These are phyloP conservation scores for Macrophya annulata DNA, from an alignment of 2,888 invertebrate species.

Conservation along the genomic window DNA sequence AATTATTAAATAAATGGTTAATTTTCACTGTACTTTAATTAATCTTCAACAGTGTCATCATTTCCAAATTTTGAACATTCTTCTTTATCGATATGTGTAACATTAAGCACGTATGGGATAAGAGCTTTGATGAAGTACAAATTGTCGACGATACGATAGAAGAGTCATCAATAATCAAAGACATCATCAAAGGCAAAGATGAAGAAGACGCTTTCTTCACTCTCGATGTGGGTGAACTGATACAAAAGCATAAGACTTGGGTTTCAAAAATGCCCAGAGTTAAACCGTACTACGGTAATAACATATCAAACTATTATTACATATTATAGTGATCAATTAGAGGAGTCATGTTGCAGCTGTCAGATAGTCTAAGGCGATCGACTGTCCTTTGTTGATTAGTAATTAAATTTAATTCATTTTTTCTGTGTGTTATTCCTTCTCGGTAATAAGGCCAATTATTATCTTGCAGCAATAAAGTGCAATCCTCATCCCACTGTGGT, in stretches of 20 bases:
- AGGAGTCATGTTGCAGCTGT: not conserved
- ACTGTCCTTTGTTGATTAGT: not conserved
- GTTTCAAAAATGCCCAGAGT: conserved; percentile 73
- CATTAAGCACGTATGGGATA: not conserved
- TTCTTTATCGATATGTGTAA: not conserved
- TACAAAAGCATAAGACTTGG: conserved; percentile 73
- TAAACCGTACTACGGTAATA: conserved; percentile 73
- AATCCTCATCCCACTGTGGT: conserved; percentile 81
- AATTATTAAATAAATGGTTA: not conserved
- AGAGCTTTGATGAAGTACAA: conserved; percentile 65
- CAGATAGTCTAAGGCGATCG: not conserved
- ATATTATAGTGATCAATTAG: not conserved
- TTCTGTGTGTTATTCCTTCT: not conserved
- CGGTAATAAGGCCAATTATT: not conserved
- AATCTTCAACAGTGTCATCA: not conserved
- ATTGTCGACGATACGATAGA: conserved; percentile 67
- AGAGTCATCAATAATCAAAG: conserved; percentile 68
- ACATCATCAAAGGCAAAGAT: conserved; percentile 65
- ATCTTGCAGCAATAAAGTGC: conserved; percentile 83
- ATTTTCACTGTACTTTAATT: not conserved
- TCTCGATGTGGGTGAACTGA: conserved; percentile 70
- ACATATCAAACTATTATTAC: not conserved
- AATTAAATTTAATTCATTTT: not conserved
- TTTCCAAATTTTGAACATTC: not conserved
- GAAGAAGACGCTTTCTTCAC: conserved; percentile 73